These are phyloP conservation scores for Phymatocera aterrima DNA, from an alignment of 2,888 invertebrate genomes.

Conservation along the genomic window DNA sequence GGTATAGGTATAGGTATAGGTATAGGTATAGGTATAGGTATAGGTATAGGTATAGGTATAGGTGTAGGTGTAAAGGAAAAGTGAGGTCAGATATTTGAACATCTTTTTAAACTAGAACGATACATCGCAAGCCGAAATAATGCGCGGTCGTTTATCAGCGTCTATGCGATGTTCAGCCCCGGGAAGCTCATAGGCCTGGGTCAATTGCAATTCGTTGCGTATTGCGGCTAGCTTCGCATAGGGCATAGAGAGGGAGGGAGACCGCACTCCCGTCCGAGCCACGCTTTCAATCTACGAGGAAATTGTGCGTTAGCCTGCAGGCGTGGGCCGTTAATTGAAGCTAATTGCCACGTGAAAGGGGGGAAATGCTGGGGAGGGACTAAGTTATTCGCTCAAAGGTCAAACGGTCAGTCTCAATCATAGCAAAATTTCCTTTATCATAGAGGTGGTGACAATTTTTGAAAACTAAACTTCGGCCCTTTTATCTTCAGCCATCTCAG, in stretches of 20 bases:
- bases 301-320: constrained; percentile 42
- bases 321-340: constrained; percentile 45
- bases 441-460: too few species aligned
- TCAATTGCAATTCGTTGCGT: constrained; percentile 37
- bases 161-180: too few species aligned
- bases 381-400: constrained; percentile 28
- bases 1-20: too few species aligned
- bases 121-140: too few species aligned
- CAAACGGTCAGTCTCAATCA: neutral
- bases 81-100: too few species aligned
- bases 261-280: neutral
- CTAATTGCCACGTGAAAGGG: constrained; percentile 39
- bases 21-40: too few species aligned
- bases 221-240: constrained; percentile 9
- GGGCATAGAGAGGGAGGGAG: neutral
- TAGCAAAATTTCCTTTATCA: neutral
- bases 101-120: too few species aligned
- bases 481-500: too few species aligned
- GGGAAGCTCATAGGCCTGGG: neutral
- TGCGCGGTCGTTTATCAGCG: too few species aligned
- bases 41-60: too few species aligned
- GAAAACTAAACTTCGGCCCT: too few species aligned
- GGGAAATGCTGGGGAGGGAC: constrained; percentile 14
- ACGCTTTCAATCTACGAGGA: constrained; percentile 40
- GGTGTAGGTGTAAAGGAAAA: too few species aligned